Evolutionary conservation across 1,140 invertebrate species (phyloP).

Genomic region (Nasonia vitripennis): DNA sequence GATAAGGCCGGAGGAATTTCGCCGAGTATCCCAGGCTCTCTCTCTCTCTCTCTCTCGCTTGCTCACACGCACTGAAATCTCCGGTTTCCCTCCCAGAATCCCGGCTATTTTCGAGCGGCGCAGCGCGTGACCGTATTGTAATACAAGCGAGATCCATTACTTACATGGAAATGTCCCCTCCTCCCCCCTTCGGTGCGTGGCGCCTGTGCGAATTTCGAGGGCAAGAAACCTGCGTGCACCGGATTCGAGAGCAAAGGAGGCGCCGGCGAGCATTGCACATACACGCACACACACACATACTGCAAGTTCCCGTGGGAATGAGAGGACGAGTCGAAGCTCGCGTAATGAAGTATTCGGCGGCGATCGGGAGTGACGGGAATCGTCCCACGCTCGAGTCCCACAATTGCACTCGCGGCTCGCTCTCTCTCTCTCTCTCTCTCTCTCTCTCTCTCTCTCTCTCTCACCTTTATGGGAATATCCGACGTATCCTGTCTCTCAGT

Average conservation of each 20-base stretch:
- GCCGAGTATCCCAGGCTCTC: slow-evolving; percentile 7
- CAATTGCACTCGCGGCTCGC: slow-evolving; percentile 25
- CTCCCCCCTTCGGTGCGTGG: slow-evolving; percentile 30
- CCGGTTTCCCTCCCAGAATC: slow-evolving; percentile 8
- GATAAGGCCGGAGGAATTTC: slow-evolving; percentile 58
- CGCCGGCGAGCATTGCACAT: neutral
- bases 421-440: slow-evolving; percentile 47
- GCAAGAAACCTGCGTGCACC: neutral
- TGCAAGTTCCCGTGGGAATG: slow-evolving; percentile 36
- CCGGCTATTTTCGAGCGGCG: neutral
- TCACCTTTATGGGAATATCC: slow-evolving; percentile 34
- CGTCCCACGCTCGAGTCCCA: slow-evolving; percentile 47
- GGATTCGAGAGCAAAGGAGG: neutral
- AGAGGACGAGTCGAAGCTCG: slow-evolving; percentile 53
- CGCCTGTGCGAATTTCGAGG: neutral
- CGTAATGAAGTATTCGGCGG: slow-evolving; percentile 30
- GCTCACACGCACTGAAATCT: neutral
- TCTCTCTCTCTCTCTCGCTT: neutral
- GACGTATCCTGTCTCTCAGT: slow-evolving; percentile 22
- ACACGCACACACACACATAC: neutral
- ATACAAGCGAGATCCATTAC: neutral
- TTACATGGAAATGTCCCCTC: neutral
- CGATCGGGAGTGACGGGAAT: slow-evolving; percentile 27
- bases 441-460: slow-evolving; percentile 53
- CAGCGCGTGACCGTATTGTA: neutral